A percentile compares a stretch with the other conserved stretches of the same genome.
phyloP scores from a whole-genome alignment of 2,113 vertebrate species.

The Machaerirhynchus nigripectus region DNA sequence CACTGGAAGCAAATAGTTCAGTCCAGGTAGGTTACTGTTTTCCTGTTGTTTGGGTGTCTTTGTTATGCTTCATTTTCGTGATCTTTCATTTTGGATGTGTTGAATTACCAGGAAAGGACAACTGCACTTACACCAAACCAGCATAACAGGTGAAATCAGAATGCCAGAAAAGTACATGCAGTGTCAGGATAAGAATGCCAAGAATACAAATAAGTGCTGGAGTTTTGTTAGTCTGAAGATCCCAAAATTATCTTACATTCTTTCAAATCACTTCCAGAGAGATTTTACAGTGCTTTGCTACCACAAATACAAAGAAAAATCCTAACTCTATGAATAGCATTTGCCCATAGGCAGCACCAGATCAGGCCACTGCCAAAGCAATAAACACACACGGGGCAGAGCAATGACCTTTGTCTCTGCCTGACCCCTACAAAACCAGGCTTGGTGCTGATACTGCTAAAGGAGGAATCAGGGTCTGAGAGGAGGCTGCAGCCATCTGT shows the following conservation, averaged over 20 bases:
- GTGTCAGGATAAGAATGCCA: not conserved
- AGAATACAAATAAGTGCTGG: not conserved
- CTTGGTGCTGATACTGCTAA: not conserved
- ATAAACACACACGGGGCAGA: not conserved
- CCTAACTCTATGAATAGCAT: not conserved
- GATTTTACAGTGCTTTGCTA: not conserved
- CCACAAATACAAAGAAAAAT: not conserved
- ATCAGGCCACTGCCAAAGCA: not conserved
- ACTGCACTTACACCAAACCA: not conserved
- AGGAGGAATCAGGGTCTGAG: not conserved
- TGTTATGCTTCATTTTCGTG: not conserved
- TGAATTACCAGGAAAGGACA: not conserved
- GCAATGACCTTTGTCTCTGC: not conserved
- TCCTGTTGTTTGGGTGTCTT: not conserved
- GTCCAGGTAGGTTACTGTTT: not conserved
- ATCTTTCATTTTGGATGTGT: not conserved
- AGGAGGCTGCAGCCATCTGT: not conserved
- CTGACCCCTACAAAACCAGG: not conserved
- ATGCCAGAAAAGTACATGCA: not conserved
- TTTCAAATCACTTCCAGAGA: not conserved
- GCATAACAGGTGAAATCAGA: not conserved
- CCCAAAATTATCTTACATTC: not conserved
- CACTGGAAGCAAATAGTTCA: not conserved
- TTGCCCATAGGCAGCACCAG: not conserved
- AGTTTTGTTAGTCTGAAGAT: not conserved